Percentiles rank a stretch among this genome's conserved stretches.
Conservation (phyloP, 2,113 vertebrate genomes). For the Notiomystis cincta region DNA sequence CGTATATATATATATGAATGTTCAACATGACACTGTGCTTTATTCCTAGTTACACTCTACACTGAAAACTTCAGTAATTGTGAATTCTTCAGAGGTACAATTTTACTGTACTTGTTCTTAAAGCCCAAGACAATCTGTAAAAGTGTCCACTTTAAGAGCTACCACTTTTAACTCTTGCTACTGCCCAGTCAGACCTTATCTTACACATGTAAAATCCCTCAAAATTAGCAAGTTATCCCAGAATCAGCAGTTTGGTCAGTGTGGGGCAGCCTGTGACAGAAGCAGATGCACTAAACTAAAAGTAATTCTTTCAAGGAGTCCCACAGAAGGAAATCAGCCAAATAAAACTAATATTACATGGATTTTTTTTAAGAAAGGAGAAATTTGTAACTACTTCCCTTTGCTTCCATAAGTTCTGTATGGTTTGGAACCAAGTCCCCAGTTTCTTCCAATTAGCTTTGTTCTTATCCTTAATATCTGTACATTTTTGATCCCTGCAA, state of each 20-base stretch:
- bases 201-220: background rate
- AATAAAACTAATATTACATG: background rate
- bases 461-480: background rate
- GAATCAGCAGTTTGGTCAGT: background rate
- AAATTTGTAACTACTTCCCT: background rate
- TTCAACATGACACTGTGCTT: background rate
- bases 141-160: background rate
- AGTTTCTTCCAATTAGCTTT: background rate
- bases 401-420: background rate
- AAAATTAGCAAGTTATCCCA: background rate
- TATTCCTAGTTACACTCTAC: background rate
- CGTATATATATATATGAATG: too few species aligned
- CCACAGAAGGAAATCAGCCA: background rate
- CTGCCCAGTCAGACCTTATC: background rate
- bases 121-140: background rate
- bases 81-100: background rate
- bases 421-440: background rate
- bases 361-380: background rate
- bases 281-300: background rate
- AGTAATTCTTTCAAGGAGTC: background rate
- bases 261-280: background rate
- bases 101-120: background rate
- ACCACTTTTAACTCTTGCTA: background rate
- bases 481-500: background rate
- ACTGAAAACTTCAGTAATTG: background rate